These are phyloP conservation scores for Silurus aristotelis DNA, from an alignment of 2,797 vertebrate genomes.

Conservation along the genomic window DNA sequence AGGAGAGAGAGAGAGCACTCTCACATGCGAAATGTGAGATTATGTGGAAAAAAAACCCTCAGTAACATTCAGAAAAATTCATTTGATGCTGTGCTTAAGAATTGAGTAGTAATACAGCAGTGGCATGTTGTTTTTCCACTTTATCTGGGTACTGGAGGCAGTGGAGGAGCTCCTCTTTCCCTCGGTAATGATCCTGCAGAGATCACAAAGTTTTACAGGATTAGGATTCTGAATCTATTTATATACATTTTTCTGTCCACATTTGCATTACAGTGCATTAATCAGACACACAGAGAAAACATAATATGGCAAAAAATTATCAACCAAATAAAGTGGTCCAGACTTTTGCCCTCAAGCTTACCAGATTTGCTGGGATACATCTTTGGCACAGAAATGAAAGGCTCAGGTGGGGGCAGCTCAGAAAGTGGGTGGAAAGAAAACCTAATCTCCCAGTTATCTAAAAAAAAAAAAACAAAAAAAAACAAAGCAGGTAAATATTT, in stretches of 20 bases:
- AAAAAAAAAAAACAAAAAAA: constrained; percentile 35
- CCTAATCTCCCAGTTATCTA: constrained; percentile 85
- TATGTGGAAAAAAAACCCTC: background rate
- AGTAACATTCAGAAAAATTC: background rate
- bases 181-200: constrained; percentile 73
- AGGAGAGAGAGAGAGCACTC: background rate
- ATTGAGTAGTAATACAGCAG: constrained; percentile 17
- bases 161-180: constrained; percentile 81
- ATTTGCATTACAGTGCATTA: background rate
- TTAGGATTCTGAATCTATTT: background rate
- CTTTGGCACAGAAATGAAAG: constrained; percentile 75
- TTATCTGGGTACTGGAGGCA: constrained; percentile 84
- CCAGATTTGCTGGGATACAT: constrained; percentile 83
- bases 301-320: background rate
- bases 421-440: constrained; percentile 83
- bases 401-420: constrained; percentile 85
- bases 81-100: constrained; percentile 1
- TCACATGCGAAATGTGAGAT: background rate
- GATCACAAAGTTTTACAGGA: background rate
- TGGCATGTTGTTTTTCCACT: constrained; percentile 68
- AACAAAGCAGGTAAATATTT: background rate
- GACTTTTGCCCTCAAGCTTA: constrained; percentile 79
- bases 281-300: background rate
- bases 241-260: background rate
- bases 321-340: constrained; percentile 41